phyloP scores from a whole-genome alignment of 2,888 invertebrate genomes.

The Drosophila histrio region DNA sequence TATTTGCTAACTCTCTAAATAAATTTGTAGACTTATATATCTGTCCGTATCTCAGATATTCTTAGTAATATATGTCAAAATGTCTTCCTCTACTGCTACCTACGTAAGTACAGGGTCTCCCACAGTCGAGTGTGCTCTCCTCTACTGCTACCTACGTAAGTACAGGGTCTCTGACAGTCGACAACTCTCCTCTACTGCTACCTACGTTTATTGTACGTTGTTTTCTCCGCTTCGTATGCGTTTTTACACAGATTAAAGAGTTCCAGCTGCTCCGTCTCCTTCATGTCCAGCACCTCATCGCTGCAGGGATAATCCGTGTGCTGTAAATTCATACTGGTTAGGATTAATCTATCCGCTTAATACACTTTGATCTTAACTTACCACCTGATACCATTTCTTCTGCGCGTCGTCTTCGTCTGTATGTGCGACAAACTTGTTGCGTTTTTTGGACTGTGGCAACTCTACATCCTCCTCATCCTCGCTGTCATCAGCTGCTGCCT shows the following conservation, averaged over 20 bases:
- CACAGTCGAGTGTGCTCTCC: no score
- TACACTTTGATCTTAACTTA: conserved; percentile 55
- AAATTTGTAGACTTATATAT: no score
- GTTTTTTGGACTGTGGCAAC: conserved; percentile 35
- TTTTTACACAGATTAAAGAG: conserved; percentile 80
- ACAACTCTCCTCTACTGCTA: neutral
- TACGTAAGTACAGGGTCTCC: no score
- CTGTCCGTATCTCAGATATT: no score
- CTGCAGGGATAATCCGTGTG: conserved; percentile 77
- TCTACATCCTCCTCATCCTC: conserved; percentile 35
- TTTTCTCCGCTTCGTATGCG: conserved; percentile 78
- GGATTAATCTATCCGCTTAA: neutral
- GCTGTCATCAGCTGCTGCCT: conserved; percentile 10
- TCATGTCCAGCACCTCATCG: conserved; percentile 82
- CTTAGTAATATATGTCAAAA: no score
- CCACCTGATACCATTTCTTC: conserved; percentile 83
- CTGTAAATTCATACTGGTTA: conserved; percentile 45
- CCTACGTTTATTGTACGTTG: conserved; percentile 78
- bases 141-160: no score
- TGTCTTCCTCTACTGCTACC: no score
- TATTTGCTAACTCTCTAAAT: no score
- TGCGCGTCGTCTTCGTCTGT: conserved; percentile 66
- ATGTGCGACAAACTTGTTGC: conserved; percentile 49
- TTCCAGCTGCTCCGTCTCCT: conserved; percentile 82
- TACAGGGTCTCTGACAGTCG: no score